Percentiles rank a stretch among this genome's conserved stretches.
Conservation (phyloP, 2,113 vertebrate species). For the Oxyruncus cristatus region DNA sequence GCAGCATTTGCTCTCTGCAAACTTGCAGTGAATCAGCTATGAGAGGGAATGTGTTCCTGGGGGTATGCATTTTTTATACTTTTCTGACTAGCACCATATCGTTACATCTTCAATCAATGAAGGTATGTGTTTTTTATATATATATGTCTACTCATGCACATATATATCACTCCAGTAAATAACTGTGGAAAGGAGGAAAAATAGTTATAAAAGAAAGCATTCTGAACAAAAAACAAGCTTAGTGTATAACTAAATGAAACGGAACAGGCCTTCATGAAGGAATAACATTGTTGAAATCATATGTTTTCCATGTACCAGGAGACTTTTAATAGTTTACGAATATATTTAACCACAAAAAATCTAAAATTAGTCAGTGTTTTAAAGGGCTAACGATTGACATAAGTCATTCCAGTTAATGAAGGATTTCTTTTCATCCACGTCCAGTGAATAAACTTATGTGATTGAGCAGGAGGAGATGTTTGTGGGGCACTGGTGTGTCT, state of each 20-base stretch:
- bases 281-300: constrained; percentile 62
- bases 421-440: constrained; percentile 50
- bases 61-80: neutral
- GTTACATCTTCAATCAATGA: neutral
- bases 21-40: neutral
- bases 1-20: neutral
- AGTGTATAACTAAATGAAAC: constrained; percentile 37
- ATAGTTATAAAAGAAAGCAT: constrained; percentile 43
- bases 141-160: neutral
- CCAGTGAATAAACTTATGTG: constrained; percentile 28
- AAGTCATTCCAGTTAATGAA: constrained; percentile 52
- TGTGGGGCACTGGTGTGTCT: neutral
- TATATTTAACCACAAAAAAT: constrained; percentile 62
- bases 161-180: constrained; percentile 32
- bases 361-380: constrained; percentile 70
- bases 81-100: neutral
- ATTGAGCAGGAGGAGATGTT: constrained; percentile 14
- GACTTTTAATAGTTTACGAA: constrained; percentile 68
- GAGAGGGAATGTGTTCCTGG: neutral
- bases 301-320: constrained; percentile 59
- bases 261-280: constrained; percentile 49
- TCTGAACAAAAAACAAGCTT: constrained; percentile 27
- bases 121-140: neutral
- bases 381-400: constrained; percentile 55
- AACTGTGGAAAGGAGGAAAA: constrained; percentile 37